Conservation (phyloP, 2,113 vertebrate species). For the Dasyprocta punctata region DNA sequence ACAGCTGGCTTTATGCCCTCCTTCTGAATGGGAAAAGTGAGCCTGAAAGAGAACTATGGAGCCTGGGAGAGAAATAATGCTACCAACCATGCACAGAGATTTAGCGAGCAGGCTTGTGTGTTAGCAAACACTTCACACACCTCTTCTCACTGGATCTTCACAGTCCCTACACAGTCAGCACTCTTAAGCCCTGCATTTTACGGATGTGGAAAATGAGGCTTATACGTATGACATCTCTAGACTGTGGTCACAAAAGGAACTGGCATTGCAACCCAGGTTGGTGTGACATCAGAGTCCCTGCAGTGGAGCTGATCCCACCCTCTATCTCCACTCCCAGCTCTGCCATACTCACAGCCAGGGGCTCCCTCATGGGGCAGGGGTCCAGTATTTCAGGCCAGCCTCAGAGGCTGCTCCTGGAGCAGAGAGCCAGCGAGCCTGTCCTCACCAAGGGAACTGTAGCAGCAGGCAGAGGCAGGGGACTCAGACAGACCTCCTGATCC, state of each 20-base stretch:
- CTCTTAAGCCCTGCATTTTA: not conserved
- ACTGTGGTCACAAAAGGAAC: not conserved
- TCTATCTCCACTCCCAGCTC: not conserved
- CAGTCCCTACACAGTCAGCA: not conserved
- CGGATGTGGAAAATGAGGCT: not conserved
- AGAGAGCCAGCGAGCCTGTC: not conserved
- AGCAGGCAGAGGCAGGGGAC: not conserved
- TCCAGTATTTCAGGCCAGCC: not conserved
- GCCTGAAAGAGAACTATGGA: not conserved
- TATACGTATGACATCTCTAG: not conserved
- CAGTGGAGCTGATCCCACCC: not conserved
- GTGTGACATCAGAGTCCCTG: not conserved
- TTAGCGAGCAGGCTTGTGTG: too few species aligned
- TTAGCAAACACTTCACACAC: not conserved
- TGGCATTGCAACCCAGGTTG: not conserved
- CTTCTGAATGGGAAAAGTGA: conserved; percentile 29
- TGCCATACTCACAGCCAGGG: not conserved
- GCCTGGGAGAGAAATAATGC: not conserved
- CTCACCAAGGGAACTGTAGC: not conserved
- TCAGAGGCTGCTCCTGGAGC: not conserved
- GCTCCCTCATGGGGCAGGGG: not conserved
- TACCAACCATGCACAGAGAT: fast-evolving
- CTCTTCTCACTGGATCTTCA: not conserved
- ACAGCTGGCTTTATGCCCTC: not conserved
- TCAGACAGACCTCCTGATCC: not conserved